Evolutionary conservation across 2,888 invertebrate species (phyloP).

Genomic region (Petrophora chlorosata): DNA sequence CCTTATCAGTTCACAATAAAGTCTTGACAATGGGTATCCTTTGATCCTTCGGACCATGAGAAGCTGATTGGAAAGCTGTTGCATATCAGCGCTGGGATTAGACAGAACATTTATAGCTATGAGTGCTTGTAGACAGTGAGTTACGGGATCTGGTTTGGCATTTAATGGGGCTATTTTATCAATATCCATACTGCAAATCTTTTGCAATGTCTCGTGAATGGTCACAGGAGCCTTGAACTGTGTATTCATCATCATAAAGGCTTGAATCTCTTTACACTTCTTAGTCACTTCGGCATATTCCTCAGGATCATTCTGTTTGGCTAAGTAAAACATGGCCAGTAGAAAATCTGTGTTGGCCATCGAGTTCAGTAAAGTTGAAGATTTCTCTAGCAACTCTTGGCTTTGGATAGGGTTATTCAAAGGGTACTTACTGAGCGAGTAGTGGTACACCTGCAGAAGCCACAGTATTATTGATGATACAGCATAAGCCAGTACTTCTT

Average conservation of each 20-base stretch:
- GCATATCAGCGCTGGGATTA: constrained; percentile 93
- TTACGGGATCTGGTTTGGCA: constrained; percentile 85
- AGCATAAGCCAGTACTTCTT: constrained; percentile 91
- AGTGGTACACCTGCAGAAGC: constrained; percentile 90
- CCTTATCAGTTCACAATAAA: constrained; percentile 95
- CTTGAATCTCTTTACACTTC: constrained; percentile 89
- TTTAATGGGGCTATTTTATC: constrained; percentile 84
- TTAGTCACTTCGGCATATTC: constrained; percentile 86
- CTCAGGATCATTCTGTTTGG: constrained; percentile 91
- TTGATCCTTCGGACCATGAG: constrained; percentile 93
- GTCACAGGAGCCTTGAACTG: constrained; percentile 81
- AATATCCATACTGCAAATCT: constrained; percentile 85
- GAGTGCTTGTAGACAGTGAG: constrained; percentile 90
- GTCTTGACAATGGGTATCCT: constrained; percentile 89
- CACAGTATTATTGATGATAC: constrained; percentile 92
- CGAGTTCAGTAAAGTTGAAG: constrained; percentile 86
- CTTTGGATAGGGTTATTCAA: constrained; percentile 77
- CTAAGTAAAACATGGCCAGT: constrained; percentile 92
- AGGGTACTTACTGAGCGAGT: constrained; percentile 75
- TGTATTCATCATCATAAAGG: constrained; percentile 83
- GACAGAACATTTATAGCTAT: constrained; percentile 92
- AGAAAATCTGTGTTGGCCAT: constrained; percentile 89
- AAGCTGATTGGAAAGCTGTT: constrained; percentile 91
- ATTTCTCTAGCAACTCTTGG: constrained; percentile 87
- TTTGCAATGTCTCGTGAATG: constrained; percentile 85